A percentile compares a stretch with the other conserved stretches of the same genome.
phyloP scores from a whole-genome alignment of 64 coral and sea anemone species.

The Cladopsammia gracilis region DNA sequence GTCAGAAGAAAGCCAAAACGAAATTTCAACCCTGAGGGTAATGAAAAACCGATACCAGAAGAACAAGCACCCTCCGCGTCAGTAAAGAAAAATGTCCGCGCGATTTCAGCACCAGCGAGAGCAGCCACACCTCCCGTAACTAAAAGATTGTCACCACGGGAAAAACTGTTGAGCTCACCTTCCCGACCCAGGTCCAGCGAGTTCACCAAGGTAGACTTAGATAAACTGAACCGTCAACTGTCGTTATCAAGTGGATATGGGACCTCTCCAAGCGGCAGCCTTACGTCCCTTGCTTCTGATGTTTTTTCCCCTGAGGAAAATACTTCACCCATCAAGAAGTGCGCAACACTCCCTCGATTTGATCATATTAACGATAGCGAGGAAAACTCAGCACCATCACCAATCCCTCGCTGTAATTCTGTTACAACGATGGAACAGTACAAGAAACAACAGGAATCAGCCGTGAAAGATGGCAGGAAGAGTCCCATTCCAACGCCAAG shows the following conservation, averaged over 20 bases:
- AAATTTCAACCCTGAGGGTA: background rate
- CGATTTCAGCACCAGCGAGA: background rate
- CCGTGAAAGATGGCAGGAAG: background rate
- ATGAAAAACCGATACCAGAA: background rate
- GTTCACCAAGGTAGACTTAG: too few relatives aligned
- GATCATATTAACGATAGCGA: background rate
- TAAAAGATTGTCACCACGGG: too few relatives aligned
- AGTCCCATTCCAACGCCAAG: constrained; percentile 15
- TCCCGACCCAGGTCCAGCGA: too few relatives aligned
- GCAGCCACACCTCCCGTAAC: background rate
- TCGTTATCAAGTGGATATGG: constrained; percentile 43
- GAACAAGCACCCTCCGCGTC: background rate
- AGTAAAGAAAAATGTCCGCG: background rate
- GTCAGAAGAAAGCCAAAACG: constrained; percentile 1
- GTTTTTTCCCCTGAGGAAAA: background rate
- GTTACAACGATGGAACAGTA: constrained; percentile 26
- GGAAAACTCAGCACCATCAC: background rate
- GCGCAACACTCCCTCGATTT: constrained; percentile 19
- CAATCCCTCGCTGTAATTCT: background rate
- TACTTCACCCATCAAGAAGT: background rate
- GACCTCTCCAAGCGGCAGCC: constrained; percentile 19
- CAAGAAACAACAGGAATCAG: constrained; percentile 18
- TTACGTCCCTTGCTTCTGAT: constrained; percentile 24
- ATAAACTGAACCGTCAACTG: background rate
- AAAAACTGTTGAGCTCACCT: too few relatives aligned